Base-by-base conservation (phyloP, 2,888 invertebrate genomes). In the Odiellus spinosus region DNA sequence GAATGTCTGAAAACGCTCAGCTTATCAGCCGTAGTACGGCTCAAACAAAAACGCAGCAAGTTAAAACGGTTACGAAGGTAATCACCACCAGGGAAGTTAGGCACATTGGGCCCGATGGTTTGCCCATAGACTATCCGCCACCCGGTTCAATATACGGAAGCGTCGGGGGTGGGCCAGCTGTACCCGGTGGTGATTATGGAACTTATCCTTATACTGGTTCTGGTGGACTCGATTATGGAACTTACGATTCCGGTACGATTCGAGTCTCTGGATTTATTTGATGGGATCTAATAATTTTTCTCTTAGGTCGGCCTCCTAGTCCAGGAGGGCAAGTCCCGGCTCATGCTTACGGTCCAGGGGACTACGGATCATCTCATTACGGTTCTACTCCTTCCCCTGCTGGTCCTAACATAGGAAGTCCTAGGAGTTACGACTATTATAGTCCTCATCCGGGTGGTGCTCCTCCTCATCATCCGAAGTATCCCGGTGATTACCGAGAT, bases 51-150 rank as follows among this genome's bases (percentile, higher is more conserved):
- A 54, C 54, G 32, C 55, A 55, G 35, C 54, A 55, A 38, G 54
- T 51, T 32, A 78, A 78, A 49, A 77, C 77, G 32, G 76, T 78
- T 52, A 78, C 77, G 47, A 78, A 78, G 66, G 76, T 78, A 41
- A 76, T 77, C 40, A 72, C 76, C 52, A 77, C 77, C 63, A 50
- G 58, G 34, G 59, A 63, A 56, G 56, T 64, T 46, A 73, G 73
- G 56, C 64, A 64, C 56, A 66, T 74, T 57, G 73, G 72, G 48
- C 72, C 73, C 46, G 73, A 74, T 64, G 71, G 65, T 40, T 62
- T 60, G 58, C 63, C 60, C 54, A 59, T 63, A 58, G 63, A 59
- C 50, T 59, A 47, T 42, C 47, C 50, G 42, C 45, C 46, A 5
- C 14, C 38, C 10, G 38, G 38, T 3, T 17, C 38, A 3, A 18